Evolutionary conservation across 2,113 vertebrate species (phyloP), one percentile per base, ranked within the genome.

Genomic region (Periophthalmus modestus): DNA sequence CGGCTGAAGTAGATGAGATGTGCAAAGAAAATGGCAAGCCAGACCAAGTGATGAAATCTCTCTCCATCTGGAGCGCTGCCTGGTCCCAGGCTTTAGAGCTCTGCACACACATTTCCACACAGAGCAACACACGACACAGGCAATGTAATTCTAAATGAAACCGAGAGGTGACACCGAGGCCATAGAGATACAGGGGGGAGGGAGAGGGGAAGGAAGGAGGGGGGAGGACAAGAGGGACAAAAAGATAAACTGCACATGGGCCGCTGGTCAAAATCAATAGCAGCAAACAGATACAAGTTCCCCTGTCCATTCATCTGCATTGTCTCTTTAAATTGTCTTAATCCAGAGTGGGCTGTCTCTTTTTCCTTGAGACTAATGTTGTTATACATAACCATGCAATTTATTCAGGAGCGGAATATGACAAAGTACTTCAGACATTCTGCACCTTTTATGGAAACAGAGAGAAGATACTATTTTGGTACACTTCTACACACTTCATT

Each of bases 31-130:
- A 93, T 82, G 75, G 87, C 85, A 72, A 80, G 85, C 71, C 72
- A 87, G 87, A 82, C 72, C 73, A 50, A 62, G 79, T 46, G 89
- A 91, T 89, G 89, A 90, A 91, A 93, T 92, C 84, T 85, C 78
- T 82, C 78, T 89, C 84, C 81, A 84, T 85, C 80, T 89, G 87
- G 90, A 89, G 81, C 66, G 66, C 74, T 82, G 87, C 88, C 88
- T 75, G 78, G 75, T 74, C 75, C 1, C 12, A 59, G 72, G 84
- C 82, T 82, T 43, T 72, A 85, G 52, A 78, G 82, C 59, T 73
- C 75, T 78, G 75, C 47, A 68, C 34, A 54, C 68, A 66, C 24
- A 71, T 24, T 24, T 48, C 43, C 43, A 61, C 68, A 61, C 65
- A 69, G n/a, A 68, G 16, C 58, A 24, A 79, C 66, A 70, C 66